Evolutionary conservation across 2,888 invertebrate species (phyloP), one percentile per base, ranked within the genome.

Genomic region (Theodoxus fluviatilis): DNA sequence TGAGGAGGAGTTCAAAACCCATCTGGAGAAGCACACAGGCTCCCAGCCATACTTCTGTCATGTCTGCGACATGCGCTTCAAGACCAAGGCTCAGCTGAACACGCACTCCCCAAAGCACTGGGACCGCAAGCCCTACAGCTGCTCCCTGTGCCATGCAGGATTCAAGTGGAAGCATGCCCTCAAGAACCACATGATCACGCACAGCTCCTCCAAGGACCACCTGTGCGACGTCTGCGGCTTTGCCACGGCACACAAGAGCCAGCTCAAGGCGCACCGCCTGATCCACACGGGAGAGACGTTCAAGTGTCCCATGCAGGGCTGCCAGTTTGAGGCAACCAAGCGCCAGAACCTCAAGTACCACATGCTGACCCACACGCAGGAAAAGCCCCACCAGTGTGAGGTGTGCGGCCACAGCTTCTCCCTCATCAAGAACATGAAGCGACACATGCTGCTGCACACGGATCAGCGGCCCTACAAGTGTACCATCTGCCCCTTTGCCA

Each of bases 91-190:
- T 3, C 88, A 89, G 31, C 78, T 90, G 1, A 84, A 85, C 40
- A 82, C 89, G 9, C 90, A 90, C 77, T 81, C 88, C n/a, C 90
- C 90, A 1, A 90, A 90, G 73, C 90, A 90, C 75, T 89, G 89
- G 0, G 87, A 85, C 1, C 88, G 88, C 70, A 90, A 89, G 25
- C 90, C 90, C 0, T 90, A 88, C 79, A 85, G 87, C 0, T 90
- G 90, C 74, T 1, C 86, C 12, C 59, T 88, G 40, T 90, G 90
- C 76, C 84, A 86, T 18, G 87, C 88, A 72, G 89, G 89, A 0
- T 90, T 90, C 79, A 90, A 90, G 75, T 90, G 90, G 90, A 90
- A 90, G 67, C 90, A 90, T 77, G 90, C 90, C 0, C 84, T 90
- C 0, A 89, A 87, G 71, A 89, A 77, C 68, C 85, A 86, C 74